Evolutionary conservation across 2,797 vertebrate species (phyloP), one percentile per base, ranked within the genome.

Genomic region (Silurus lanzhouensis): DNA sequence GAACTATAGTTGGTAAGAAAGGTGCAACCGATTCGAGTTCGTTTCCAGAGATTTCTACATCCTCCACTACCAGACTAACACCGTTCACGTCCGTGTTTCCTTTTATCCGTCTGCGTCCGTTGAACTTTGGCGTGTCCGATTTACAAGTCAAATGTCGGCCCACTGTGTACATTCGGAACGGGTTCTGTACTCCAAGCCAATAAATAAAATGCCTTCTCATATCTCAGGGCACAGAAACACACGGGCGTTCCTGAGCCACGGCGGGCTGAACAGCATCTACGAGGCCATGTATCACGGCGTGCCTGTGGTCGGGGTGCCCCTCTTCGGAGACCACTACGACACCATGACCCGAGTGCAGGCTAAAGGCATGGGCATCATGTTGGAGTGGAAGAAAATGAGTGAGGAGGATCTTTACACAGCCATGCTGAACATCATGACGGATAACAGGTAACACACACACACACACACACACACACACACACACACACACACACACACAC

Each of bases 201-300:
- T 38, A 38, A 38, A 38, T 38, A 38, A 38, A 38, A 38, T 38
- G 38, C 3, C 38, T 38, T 38, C 38, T 38, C 7, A 1, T n/a
- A 31, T 38, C 20, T 27, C 89, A 99, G 98, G 98, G 87, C 97
- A 99, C 55, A 84, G 95, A 81, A 96, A 97, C 91, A 97, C 97
- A 27, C 96, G 94, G 89, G 98, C 97, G 70, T 99, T 99, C 91
- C 94, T 99, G 88, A 99, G 97, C 89, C 98, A 99, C 0, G 98
- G 98, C 1, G 98, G 98, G 60, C 93, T 99, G 87, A 99, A 99
- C 93, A 97, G 98, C 92, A 99, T 99, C 91, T 99, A 98, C 88
- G 98, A 99, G 92, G 97, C 98, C 83, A 98, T 99, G 97, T 99
- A 99, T 91, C 98, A 99, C 0, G 98, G 98, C 0, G 97, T 99